These are phyloP conservation scores for Avahi laniger DNA, from an alignment of 2,797 vertebrate species.

Conservation along the genomic window DNA sequence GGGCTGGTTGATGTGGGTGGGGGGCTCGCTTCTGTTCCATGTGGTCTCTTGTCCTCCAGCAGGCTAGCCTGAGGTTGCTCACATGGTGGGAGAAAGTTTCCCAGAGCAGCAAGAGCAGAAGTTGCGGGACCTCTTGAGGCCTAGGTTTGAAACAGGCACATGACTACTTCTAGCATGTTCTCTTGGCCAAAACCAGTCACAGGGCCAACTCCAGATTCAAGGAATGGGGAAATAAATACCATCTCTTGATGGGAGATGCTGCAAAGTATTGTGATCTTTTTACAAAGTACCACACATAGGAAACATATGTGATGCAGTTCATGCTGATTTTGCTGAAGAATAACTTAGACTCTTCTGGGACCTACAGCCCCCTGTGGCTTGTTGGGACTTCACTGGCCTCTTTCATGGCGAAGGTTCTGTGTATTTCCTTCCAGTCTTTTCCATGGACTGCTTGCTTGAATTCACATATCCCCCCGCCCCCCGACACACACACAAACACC, in stretches of 20 bases:
- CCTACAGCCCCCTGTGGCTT: background rate
- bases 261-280: background rate
- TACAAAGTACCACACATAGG: background rate
- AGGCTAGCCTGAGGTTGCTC: background rate
- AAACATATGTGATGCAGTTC: background rate
- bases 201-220: background rate
- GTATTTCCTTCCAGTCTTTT: background rate
- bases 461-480: background rate
- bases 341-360: background rate
- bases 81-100: background rate
- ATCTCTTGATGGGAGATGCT: background rate
- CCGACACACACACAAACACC: background rate
- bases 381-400: background rate
- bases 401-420: background rate
- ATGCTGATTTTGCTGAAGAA: background rate
- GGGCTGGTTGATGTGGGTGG: background rate
- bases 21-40: background rate
- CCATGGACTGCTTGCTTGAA: background rate
- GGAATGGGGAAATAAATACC: background rate
- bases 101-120: background rate
- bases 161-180: background rate
- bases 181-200: background rate
- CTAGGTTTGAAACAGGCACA: background rate
- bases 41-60: background rate
- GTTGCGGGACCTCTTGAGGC: background rate